Percentiles rank a stretch among this genome's conserved stretches.
These are phyloP conservation scores for Catostomus latipinnis DNA, from an alignment of 2,797 vertebrate species.

Conservation along the genomic window DNA sequence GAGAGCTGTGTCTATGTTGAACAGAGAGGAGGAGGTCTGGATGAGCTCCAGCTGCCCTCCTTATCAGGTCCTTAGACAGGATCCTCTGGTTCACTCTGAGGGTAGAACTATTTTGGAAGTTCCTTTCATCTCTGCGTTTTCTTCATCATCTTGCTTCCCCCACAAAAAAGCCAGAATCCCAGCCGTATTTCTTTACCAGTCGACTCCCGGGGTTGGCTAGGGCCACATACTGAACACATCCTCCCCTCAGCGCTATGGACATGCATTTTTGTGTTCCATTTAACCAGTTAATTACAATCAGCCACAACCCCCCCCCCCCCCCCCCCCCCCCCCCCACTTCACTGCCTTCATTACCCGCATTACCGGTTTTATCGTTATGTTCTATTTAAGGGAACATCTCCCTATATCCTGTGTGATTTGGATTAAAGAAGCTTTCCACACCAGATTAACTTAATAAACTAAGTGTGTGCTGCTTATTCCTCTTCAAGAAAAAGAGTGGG, in stretches of 20 bases:
- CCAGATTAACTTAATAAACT: constrained; percentile 89
- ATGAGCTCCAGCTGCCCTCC: constrained; percentile 66
- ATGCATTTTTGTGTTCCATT: constrained; percentile 57
- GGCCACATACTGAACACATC: constrained; percentile 64
- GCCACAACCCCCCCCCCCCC: constrained; percentile 18
- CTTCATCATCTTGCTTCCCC: constrained; percentile 64
- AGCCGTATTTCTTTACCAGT: constrained; percentile 44
- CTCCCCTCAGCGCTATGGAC: constrained; percentile 57
- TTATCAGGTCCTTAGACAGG: constrained; percentile 66
- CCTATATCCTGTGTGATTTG: constrained; percentile 81
- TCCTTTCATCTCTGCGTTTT: constrained; percentile 76
- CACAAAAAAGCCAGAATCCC: constrained; percentile 47
- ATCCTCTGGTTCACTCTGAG: constrained; percentile 66
- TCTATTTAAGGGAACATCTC: constrained; percentile 87
- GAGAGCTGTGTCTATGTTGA: constrained; percentile 48
- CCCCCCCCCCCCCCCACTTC: constrained; percentile 6
- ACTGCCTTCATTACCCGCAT: constrained; percentile 57
- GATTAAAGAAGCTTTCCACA: constrained; percentile 90
- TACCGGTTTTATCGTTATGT: constrained; percentile 72
- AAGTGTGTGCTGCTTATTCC: constrained; percentile 67
- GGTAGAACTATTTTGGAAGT: constrained; percentile 71
- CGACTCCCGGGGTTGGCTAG: constrained; percentile 35
- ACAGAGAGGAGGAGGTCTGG: constrained; percentile 63
- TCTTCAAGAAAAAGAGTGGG: constrained; percentile 49
- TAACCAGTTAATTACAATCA: constrained; percentile 69